phyloP scores from a whole-genome alignment of 1,140 invertebrate species.

The Drosophila baimaii region DNA sequence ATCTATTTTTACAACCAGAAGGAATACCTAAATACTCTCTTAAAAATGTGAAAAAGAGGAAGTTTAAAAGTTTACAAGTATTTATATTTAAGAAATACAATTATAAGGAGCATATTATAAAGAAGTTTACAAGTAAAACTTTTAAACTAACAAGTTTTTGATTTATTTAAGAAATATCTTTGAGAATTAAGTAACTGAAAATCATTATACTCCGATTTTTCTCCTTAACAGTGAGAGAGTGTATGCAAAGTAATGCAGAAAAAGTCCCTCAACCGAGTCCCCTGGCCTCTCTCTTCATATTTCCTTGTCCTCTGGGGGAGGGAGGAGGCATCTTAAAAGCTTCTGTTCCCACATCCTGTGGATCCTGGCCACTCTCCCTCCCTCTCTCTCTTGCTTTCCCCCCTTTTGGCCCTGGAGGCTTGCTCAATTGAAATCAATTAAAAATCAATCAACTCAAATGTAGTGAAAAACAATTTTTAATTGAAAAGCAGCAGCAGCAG shows the following conservation, averaged over 20 bases:
- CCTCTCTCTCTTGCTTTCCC: not conserved
- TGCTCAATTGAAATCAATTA: constrained; percentile 80
- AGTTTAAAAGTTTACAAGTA: too few relatives aligned
- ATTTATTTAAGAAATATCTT: not conserved
- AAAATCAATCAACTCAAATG: constrained; percentile 83
- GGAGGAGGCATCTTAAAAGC: constrained; percentile 58
- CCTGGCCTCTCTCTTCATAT: constrained; percentile 17
- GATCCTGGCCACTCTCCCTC: not conserved
- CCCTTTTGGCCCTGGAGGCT: constrained; percentile 28
- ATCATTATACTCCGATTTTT: not conserved
- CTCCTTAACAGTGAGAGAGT: not conserved
- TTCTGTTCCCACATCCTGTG: constrained; percentile 27
- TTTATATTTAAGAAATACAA: not conserved
- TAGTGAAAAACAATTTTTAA: constrained; percentile 82
- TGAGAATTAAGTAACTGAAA: not conserved
- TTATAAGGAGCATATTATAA: too few relatives aligned
- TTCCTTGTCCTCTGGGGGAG: constrained; percentile 39
- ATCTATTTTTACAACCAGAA: not conserved
- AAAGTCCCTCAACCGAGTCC: constrained; percentile 8
- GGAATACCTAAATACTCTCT: not conserved
- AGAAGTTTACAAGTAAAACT: not conserved
- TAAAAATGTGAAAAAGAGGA: not conserved
- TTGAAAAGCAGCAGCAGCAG: constrained; percentile 67
- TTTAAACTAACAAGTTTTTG: too few relatives aligned
- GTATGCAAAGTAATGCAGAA: constrained; percentile 30